Percentiles rank a stretch among this genome's conserved stretches.
Evolutionary conservation across 2,797 vertebrate species (phyloP).

Genomic region (Poeciliopsis presidionis): DNA sequence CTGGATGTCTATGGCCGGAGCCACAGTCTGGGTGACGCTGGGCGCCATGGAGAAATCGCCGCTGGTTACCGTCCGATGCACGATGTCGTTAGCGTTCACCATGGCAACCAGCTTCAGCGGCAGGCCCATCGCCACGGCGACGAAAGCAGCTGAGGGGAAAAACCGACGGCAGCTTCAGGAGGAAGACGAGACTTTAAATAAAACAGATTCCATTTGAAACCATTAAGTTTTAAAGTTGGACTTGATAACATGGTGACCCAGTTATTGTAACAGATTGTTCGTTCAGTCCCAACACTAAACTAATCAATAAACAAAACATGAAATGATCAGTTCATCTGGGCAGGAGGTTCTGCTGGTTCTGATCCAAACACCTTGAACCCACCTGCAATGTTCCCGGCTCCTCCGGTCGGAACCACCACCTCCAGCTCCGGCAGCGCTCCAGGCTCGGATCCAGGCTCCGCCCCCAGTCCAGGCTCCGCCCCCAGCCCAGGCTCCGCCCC

Average conservation of each 20-base stretch:
- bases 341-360: background rate
- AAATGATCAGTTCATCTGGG: background rate
- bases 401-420: slow-evolving; percentile 93
- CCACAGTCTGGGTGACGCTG: slow-evolving; percentile 81
- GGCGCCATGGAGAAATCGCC: slow-evolving; percentile 89
- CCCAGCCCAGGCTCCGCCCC: slow-evolving; percentile 87
- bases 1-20: slow-evolving; percentile 96
- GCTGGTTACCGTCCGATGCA: slow-evolving; percentile 83
- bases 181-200: background rate
- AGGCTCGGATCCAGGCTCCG: background rate
- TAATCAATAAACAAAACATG: background rate
- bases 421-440: slow-evolving; percentile 80
- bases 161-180: background rate
- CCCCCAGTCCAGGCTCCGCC: slow-evolving; percentile 70
- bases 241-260: too few species aligned
- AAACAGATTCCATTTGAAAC: too few species aligned
- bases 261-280: too few species aligned
- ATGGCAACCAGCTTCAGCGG: slow-evolving; percentile 86
- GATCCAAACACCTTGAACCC: background rate
- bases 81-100: slow-evolving; percentile 90
- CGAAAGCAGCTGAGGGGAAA: slow-evolving; percentile 81
- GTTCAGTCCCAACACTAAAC: background rate
- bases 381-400: slow-evolving; percentile 93
- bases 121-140: slow-evolving; percentile 90
- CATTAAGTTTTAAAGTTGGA: too few species aligned